phyloP scores from a whole-genome alignment of 1,140 invertebrate genomes.

The Drosophila arizonae region DNA sequence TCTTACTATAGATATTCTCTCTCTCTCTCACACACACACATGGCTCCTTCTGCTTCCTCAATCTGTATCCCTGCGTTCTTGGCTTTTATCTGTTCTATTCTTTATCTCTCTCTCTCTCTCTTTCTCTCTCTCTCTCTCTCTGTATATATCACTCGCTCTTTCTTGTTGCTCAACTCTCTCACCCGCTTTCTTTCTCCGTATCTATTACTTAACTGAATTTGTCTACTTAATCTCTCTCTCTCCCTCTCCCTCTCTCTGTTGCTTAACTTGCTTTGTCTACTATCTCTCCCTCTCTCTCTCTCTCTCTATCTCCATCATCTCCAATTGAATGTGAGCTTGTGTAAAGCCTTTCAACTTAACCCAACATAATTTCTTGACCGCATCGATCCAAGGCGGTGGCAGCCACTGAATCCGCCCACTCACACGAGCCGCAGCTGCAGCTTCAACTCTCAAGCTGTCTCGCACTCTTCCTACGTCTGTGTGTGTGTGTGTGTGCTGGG shows the following conservation, averaged over 20 bases:
- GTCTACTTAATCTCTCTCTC: not conserved
- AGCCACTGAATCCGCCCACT: constrained; percentile 6
- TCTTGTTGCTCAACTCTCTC: no score
- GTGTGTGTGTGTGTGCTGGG: constrained; percentile 3
- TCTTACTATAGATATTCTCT: no score
- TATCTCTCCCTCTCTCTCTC: not conserved
- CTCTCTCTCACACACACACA: no score
- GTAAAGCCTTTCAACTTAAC: constrained; percentile 1
- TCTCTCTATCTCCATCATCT: not conserved
- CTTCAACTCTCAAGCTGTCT: constrained; percentile 27
- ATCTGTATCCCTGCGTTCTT: no score
- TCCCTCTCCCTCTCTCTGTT: not conserved
- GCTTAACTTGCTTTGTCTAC: not conserved
- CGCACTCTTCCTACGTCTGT: not conserved
- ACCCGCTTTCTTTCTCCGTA: not conserved
- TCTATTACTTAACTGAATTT: not conserved
- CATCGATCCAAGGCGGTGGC: constrained; percentile 1
- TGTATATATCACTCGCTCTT: no score
- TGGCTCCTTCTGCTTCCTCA: no score
- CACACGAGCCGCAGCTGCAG: constrained; percentile 4
- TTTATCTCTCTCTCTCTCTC: no score
- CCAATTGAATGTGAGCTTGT: no score
- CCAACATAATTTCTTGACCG: constrained; percentile 38
- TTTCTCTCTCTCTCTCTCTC: no score
- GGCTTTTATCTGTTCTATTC: no score